Evolutionary conservation across 92 coral and sea anemone genomes (phyloP).

Genomic region (Phenganax subtilis): DNA sequence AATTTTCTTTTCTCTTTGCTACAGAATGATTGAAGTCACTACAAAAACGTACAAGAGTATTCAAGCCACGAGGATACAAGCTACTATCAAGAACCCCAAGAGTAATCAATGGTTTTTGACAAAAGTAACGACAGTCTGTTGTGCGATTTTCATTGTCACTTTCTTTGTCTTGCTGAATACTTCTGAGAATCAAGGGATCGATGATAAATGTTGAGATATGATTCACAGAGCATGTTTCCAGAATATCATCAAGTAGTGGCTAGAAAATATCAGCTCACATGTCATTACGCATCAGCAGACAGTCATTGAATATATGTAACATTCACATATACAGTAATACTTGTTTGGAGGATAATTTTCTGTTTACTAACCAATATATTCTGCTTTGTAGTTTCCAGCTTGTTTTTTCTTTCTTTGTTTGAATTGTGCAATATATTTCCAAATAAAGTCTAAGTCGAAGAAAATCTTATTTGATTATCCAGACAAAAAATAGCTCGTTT

Average conservation of each 20-base stretch:
- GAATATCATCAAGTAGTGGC: constrained; percentile 21
- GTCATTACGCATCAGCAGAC: neutral
- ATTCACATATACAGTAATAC: neutral
- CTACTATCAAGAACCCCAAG: constrained; percentile 14
- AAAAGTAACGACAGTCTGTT: neutral
- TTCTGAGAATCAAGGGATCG: constrained; percentile 14
- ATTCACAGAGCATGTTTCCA: constrained; percentile 24
- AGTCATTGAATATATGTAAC: neutral
- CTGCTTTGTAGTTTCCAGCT: neutral
- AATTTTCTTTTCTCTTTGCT: neutral
- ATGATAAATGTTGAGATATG: constrained; percentile 18
- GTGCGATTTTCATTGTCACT: neutral
- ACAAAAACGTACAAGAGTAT: constrained; percentile 15
- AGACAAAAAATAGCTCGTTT: neutral
- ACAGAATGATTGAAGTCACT: neutral
- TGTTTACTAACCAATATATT: constrained; percentile 1
- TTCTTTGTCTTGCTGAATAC: neutral
- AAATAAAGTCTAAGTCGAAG: constrained; percentile 1
- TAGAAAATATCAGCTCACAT: neutral
- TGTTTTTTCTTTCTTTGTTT: neutral
- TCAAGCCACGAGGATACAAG: constrained; percentile 21
- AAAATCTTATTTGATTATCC: neutral
- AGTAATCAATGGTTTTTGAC: constrained; percentile 15
- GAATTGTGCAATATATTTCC: neutral
- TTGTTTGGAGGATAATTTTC: neutral